These are phyloP conservation scores for Columbina picui DNA, from an alignment of 2,113 vertebrate species.

Conservation along the genomic window DNA sequence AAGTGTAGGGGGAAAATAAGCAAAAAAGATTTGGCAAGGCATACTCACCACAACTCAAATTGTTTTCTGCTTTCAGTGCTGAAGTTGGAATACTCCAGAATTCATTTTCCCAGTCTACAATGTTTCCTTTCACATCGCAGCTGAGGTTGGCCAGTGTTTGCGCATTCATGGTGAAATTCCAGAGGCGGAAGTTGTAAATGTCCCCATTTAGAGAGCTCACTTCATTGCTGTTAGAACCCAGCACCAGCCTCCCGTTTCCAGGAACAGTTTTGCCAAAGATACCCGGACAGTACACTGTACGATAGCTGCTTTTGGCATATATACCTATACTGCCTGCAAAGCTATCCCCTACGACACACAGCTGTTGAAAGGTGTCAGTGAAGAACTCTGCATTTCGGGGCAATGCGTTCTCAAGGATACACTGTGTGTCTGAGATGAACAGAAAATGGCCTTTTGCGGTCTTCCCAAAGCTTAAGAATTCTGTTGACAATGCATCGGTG, in stretches of 20 bases:
- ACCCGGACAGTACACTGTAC: slow-evolving; percentile 61
- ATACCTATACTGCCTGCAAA: slow-evolving; percentile 67
- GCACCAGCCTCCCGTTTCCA: slow-evolving; percentile 75
- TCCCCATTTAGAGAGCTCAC: slow-evolving; percentile 80
- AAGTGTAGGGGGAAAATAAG: neutral
- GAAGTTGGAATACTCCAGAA: slow-evolving; percentile 87
- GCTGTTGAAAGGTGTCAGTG: slow-evolving; percentile 75
- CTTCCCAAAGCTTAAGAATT: slow-evolving; percentile 79
- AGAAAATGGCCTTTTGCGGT: slow-evolving; percentile 52
- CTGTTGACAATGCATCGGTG: neutral
- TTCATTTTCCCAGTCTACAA: slow-evolving; percentile 93
- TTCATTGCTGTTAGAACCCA: slow-evolving; percentile 79
- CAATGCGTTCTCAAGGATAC: slow-evolving; percentile 74
- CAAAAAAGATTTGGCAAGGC: slow-evolving; percentile 39
- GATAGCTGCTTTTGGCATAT: slow-evolving; percentile 72
- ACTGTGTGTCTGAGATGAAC: slow-evolving; percentile 70
- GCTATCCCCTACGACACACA: slow-evolving; percentile 85
- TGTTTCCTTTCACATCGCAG: slow-evolving; percentile 84
- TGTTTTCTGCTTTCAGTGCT: slow-evolving; percentile 84
- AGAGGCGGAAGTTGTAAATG: slow-evolving; percentile 95
- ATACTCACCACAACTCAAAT: slow-evolving; percentile 95
- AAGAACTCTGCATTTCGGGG: slow-evolving; percentile 75
- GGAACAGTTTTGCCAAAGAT: slow-evolving; percentile 68
- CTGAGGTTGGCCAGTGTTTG: slow-evolving; percentile 79
- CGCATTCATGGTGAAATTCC: slow-evolving; percentile 85